Percentiles rank a stretch among this genome's conserved stretches.
Evolutionary conservation across 35 echinoderm and acorn worm genomes (phyloP).

Genomic region (Strongylocentrotus purpuratus): DNA sequence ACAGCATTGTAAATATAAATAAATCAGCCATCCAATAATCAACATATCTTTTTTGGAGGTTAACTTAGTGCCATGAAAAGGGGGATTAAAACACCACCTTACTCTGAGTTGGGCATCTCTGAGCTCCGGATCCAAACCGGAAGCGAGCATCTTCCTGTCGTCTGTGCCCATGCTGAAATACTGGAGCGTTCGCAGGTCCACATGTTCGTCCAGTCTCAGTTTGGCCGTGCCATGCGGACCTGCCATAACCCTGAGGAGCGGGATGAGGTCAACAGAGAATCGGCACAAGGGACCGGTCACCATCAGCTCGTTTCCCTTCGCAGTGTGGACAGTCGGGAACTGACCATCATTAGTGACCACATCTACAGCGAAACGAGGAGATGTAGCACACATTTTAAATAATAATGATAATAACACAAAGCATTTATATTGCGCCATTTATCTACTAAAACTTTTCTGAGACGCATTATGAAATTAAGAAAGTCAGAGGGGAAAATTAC

Average conservation of each 20-base stretch:
- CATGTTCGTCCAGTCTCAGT: constrained; percentile 65
- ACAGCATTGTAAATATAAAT: no score
- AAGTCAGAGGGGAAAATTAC: no score
- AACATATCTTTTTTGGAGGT: no score
- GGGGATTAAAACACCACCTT: not conserved
- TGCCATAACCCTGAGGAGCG: constrained; percentile 82
- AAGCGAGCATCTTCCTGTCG: constrained; percentile 57
- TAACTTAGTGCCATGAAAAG: no score
- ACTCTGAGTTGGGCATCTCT: constrained; percentile 76
- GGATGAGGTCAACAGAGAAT: constrained; percentile 78
- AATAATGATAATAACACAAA: not conserved
- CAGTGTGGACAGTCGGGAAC: constrained; percentile 66
- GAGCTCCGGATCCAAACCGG: constrained; percentile 74
- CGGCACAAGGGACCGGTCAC: constrained; percentile 85
- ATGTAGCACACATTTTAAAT: not conserved
- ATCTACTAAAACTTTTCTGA: no score
- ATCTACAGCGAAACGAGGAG: constrained; percentile 46
- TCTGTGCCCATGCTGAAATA: constrained; percentile 86
- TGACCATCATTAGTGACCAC: constrained; percentile 82
- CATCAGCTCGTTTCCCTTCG: constrained; percentile 57
- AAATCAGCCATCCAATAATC: no score
- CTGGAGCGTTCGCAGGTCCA: constrained; percentile 70
- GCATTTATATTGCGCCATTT: no score
- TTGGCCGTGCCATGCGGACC: constrained; percentile 70
- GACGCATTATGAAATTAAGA: no score